Percentiles rank a stretch among this genome's conserved stretches.
These are phyloP conservation scores for Amphiprion ocellaris DNA, from an alignment of 2,113 vertebrate species.

Conservation along the genomic window DNA sequence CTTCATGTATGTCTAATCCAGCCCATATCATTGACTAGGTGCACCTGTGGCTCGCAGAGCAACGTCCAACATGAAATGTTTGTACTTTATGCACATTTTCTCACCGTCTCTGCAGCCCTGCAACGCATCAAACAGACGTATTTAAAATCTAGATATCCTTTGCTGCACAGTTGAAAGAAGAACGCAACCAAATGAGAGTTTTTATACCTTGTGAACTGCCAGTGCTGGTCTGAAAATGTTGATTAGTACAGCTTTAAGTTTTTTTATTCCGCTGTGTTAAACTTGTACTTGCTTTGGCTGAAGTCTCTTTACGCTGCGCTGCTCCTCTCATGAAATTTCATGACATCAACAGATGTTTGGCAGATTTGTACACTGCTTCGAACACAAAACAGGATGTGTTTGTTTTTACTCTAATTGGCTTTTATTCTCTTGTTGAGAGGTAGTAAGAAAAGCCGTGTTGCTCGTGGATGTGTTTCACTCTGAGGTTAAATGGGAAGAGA, in stretches of 20 bases:
- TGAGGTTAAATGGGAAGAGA: constrained; percentile 74
- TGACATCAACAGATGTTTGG: constrained; percentile 49
- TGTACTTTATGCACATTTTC: no score
- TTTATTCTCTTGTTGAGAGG: constrained; percentile 52
- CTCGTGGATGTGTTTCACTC: constrained; percentile 84
- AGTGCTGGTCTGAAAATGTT: neutral
- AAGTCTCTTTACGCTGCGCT: neutral
- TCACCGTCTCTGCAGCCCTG: no score
- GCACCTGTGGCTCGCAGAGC: no score
- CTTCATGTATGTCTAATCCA: no score
- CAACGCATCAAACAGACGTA: no score
- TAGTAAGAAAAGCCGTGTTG: constrained; percentile 66
- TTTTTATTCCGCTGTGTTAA: neutral
- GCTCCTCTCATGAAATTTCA: neutral
- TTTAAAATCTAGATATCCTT: no score
- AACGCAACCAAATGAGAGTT: no score
- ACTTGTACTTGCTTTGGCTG: neutral
- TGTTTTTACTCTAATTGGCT: constrained; percentile 75
- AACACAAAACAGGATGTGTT: constrained; percentile 68
- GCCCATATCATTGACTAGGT: no score
- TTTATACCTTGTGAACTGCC: no score
- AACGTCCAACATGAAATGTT: no score
- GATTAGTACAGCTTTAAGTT: neutral
- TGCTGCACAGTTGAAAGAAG: no score
- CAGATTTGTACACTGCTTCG: constrained; percentile 24